Base-by-base conservation (phyloP, 2,113 vertebrate species). In the Aspidoscelis tigris region DNA sequence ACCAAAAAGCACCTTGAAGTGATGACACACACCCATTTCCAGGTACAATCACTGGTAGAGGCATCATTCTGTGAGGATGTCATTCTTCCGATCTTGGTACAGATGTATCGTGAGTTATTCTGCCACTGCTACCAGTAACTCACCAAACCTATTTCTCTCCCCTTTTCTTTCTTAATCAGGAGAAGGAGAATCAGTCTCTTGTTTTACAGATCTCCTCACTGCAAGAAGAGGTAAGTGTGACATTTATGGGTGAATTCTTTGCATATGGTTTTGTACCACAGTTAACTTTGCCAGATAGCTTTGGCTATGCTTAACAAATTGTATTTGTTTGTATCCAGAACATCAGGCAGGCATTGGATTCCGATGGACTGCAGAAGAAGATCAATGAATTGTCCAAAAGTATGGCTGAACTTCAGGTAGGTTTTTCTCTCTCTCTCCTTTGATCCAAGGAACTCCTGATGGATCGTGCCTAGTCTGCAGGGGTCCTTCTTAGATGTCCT, bases 171-270 rank as follows among this genome's bases (percentile, higher is more conserved):
- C 79, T n/a, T 71, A 71, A 65, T 3, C 77, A 99, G 98, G 97
- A 98, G 86, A 95, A 93, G 76, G 97, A 99, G 90, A 99, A 97
- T 88, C 96, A 96, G 53, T 89, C 92, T 86, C 95, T 99, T 10
- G 90, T 98, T 84, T 78, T 93, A 68, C 96, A 98, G 93, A 97
- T 98, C 64, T 85, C 92, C 10, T 93, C 92, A 87, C 97, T 98
- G 3, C 97, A 98, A 91, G 97, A 99, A 87, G 97, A 99, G 97
- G 98, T 93, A 94, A 79, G 76, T 75, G 58, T 22, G 3, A 16
- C 16, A 44, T 26, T 66, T n/a, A 24, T 47, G 7, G 44, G 2
- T 14, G 3, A 47, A 2, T 6, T 66, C 5, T 33, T n/a, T 65
- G 55, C 81, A 47, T 8, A 7, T 80, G 14, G 11, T 61, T 86